Evolutionary conservation across 2,797 vertebrate genomes (phyloP).

Genomic region (Chromis chromis): DNA sequence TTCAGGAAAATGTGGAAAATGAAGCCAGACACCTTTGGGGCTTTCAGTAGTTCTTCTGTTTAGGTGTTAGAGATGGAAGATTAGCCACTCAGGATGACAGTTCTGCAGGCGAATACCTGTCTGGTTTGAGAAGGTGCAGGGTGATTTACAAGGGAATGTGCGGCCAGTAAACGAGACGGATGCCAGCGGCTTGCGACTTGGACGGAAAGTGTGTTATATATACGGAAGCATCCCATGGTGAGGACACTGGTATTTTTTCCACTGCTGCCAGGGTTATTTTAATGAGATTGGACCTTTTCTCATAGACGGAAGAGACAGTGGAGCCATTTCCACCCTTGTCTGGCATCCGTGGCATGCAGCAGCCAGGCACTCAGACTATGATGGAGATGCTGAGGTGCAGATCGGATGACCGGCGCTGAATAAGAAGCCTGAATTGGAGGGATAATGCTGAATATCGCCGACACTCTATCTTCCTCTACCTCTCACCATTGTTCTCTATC

Average conservation of each 20-base stretch:
- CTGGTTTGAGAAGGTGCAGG: slow-evolving; percentile 57
- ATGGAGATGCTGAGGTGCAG: slow-evolving; percentile 47
- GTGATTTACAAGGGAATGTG: slow-evolving; percentile 64
- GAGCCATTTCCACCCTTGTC: slow-evolving; percentile 56
- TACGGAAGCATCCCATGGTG: slow-evolving; percentile 62
- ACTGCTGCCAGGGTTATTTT: slow-evolving; percentile 70
- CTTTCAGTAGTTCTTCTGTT: slow-evolving; percentile 33
- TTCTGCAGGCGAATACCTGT: slow-evolving; percentile 53
- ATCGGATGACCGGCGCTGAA: slow-evolving; percentile 33
- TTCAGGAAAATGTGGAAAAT: slow-evolving; percentile 38
- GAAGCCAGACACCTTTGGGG: slow-evolving; percentile 35
- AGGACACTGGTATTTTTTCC: slow-evolving; percentile 67
- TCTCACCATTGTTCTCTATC: slow-evolving; percentile 34
- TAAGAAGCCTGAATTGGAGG: slow-evolving; percentile 16
- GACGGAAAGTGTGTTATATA: slow-evolving; percentile 76
- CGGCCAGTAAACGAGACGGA: slow-evolving; percentile 42
- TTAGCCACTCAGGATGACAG: slow-evolving; percentile 54
- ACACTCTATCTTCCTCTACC: slow-evolving; percentile 25
- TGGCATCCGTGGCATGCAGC: slow-evolving; percentile 57
- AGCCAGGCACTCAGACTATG: slow-evolving; percentile 49
- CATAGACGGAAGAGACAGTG: slow-evolving; percentile 50
- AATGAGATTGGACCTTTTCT: slow-evolving; percentile 67
- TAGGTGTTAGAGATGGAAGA: slow-evolving; percentile 44
- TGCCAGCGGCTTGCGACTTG: slow-evolving; percentile 47
- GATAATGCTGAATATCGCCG: slow-evolving; percentile 27